These are phyloP conservation scores for Malacosoma neustria DNA, from an alignment of 2,888 invertebrate species.

Conservation along the genomic window DNA sequence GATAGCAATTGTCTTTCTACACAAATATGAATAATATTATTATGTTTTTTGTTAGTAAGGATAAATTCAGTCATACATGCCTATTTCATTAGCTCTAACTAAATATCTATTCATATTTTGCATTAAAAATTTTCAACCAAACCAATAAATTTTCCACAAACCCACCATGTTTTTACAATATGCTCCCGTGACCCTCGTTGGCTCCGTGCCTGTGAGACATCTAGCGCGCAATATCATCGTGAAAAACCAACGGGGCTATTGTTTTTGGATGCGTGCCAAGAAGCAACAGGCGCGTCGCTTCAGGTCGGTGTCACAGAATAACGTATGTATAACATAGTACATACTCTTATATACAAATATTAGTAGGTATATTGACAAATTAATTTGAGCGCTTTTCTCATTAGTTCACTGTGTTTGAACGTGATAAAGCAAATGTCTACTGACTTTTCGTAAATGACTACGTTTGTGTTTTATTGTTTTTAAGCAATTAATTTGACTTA, in stretches of 20 bases:
- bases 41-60: no score
- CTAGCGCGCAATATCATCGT: neutral
- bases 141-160: neutral
- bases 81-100: no score
- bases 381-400: neutral
- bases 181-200: neutral
- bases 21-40: no score
- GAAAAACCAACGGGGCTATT: neutral
- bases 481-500: no score
- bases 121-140: neutral
- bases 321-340: neutral
- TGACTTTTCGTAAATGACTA: no score
- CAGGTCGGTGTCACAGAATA: conserved; percentile 6
- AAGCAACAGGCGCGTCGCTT: conserved; percentile 43
- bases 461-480: no score
- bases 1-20: no score
- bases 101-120: no score
- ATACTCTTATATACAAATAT: no score
- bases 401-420: neutral
- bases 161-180: neutral
- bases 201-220: neutral
- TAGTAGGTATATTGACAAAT: neutral
- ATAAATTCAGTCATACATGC: no score
- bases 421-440: no score
- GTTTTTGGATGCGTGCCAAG: conserved; percentile 35